Evolutionary conservation across 2,113 vertebrate genomes (phyloP).

Genomic region (Atractosteus spatula): DNA sequence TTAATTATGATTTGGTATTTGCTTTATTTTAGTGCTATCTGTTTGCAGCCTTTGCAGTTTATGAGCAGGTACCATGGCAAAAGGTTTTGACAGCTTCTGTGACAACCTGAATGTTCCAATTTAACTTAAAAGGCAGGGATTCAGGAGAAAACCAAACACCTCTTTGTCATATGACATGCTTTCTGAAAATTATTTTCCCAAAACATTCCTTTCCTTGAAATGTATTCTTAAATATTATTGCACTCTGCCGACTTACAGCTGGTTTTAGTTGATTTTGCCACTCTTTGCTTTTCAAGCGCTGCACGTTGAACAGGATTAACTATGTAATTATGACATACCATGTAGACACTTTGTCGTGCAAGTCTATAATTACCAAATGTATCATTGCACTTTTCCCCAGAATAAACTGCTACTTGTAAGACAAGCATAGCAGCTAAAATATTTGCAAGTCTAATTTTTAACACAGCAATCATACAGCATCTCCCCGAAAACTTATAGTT

Average conservation of each 20-base stretch:
- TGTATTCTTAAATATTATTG: background rate
- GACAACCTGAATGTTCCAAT: slow-evolving; percentile 60
- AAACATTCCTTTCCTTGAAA: background rate
- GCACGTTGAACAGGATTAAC: background rate
- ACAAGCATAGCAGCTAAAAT: too few relatives aligned
- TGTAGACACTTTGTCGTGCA: background rate
- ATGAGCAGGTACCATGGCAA: slow-evolving; percentile 59
- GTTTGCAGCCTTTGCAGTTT: slow-evolving; percentile 65
- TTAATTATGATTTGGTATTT: slow-evolving; percentile 53
- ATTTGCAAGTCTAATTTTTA: slow-evolving; percentile 20
- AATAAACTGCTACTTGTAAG: background rate
- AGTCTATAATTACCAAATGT: background rate
- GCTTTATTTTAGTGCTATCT: slow-evolving; percentile 47
- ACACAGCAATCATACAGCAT: background rate
- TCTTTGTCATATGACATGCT: too few relatives aligned
- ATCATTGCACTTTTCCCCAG: slow-evolving; percentile 1
- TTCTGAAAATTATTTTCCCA: slow-evolving; percentile 6
- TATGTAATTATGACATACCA: background rate
- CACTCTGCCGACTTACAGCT: background rate
- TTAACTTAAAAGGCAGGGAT: background rate
- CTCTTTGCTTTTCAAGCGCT: background rate
- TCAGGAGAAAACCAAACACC: too few relatives aligned
- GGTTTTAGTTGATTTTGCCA: slow-evolving; percentile 8
- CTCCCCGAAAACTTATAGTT: slow-evolving; percentile 8
- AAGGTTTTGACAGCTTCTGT: slow-evolving; percentile 58